phyloP scores from a whole-genome alignment of 2,113 vertebrate genomes.

The Syngnathus floridae region DNA sequence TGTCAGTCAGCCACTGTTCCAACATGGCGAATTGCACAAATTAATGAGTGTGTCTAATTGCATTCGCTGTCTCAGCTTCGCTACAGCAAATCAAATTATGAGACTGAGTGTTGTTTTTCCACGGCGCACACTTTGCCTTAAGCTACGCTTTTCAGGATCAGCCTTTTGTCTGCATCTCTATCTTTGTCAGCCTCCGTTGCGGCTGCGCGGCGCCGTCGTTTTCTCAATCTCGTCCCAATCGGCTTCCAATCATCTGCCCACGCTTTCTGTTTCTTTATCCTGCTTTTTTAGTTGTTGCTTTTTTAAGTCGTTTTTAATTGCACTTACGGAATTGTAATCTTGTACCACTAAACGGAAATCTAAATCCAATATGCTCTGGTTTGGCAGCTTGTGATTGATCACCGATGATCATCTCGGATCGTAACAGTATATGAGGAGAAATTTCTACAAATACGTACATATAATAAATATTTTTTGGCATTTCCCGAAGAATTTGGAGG shows the following conservation, averaged over 20 bases:
- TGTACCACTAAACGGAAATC: constrained; percentile 9
- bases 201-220: constrained; percentile 34
- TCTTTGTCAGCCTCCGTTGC: constrained; percentile 36
- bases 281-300: constrained; percentile 17
- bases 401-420: background rate
- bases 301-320: constrained; percentile 19
- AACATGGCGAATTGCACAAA: constrained; percentile 50
- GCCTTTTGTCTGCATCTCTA: constrained; percentile 51
- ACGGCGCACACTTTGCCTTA: constrained; percentile 47
- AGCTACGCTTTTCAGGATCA: constrained; percentile 55
- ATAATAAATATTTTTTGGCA: too few species aligned
- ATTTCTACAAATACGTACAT: too few species aligned
- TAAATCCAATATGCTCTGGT: constrained; percentile 19
- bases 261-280: constrained; percentile 22
- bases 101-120: constrained; percentile 46
- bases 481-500: too few species aligned
- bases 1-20: constrained; percentile 45
- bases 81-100: constrained; percentile 60
- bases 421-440: background rate
- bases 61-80: constrained; percentile 55
- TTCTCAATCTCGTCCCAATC: constrained; percentile 27
- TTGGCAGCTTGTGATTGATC: background rate
- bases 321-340: background rate
- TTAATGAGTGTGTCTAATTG: constrained; percentile 64
- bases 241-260: constrained; percentile 27